A percentile compares a stretch with the other conserved stretches of the same genome.
phyloP scores from a whole-genome alignment of 2,888 invertebrate species.

The Philonicus albiceps region DNA sequence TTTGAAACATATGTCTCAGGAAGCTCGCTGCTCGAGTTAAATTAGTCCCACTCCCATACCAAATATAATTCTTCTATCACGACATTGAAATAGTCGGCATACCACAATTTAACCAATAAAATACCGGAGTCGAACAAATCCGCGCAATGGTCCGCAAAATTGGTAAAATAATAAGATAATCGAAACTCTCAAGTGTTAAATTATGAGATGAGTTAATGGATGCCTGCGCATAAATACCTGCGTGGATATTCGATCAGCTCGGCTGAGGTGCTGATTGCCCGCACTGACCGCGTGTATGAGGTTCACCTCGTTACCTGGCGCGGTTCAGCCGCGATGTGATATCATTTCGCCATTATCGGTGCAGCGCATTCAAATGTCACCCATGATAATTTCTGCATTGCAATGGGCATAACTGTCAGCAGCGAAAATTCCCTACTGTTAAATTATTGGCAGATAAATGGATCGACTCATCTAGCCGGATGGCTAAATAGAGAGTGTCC shows the following conservation, averaged over 20 bases:
- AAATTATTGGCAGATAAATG: conserved; percentile 41
- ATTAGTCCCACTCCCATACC: not conserved
- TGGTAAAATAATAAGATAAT: conserved; percentile 35
- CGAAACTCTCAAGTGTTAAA: conserved; percentile 30
- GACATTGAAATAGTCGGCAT: not conserved
- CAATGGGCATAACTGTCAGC: conserved; percentile 36
- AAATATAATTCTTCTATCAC: not conserved
- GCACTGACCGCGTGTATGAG: not conserved
- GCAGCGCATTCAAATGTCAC: conserved; percentile 38
- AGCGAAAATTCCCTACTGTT: conserved; percentile 36
- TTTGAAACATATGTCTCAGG: not conserved
- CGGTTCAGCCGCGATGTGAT: not conserved
- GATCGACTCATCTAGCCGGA: conserved; percentile 34
- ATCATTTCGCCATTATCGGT: conserved; percentile 36
- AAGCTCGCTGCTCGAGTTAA: not conserved
- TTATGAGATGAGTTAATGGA: conserved; percentile 30
- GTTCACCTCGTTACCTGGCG: not conserved
- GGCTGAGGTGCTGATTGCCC: not conserved
- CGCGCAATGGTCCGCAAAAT: conserved; percentile 19
- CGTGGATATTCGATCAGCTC: not conserved
- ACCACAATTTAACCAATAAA: conserved; percentile 6
- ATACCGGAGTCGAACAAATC: not conserved
- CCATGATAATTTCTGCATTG: conserved; percentile 38
- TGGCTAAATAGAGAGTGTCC: conserved; percentile 37
- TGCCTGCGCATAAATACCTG: conserved; percentile 12